Conservation (phyloP, 1,140 invertebrate genomes). For the Micrasema minimum region DNA sequence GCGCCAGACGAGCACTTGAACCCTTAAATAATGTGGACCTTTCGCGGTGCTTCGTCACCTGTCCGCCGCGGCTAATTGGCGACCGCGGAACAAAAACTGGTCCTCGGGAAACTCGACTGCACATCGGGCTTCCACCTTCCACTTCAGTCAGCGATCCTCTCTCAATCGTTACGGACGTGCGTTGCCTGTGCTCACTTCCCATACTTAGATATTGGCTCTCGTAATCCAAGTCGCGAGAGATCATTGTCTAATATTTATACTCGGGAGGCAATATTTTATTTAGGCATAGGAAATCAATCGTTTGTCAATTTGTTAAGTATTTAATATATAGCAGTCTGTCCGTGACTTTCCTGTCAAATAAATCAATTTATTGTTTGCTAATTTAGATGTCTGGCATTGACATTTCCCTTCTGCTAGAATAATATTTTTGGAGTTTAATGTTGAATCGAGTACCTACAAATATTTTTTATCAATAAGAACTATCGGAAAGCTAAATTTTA, state of each 20-base stretch:
- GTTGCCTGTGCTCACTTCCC: slow-evolving; percentile 2
- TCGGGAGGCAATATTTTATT: no score
- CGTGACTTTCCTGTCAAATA: no score
- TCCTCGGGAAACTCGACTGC: slow-evolving; percentile 11
- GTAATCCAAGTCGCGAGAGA: not conserved
- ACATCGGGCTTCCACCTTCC: not conserved
- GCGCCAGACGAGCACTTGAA: slow-evolving; percentile 19
- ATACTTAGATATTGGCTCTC: not conserved
- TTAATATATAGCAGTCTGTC: no score
- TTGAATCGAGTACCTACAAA: not conserved
- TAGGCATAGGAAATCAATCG: slow-evolving; percentile 6
- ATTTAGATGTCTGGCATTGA: slow-evolving; percentile 7
- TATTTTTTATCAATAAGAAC: not conserved
- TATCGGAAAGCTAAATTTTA: no score
- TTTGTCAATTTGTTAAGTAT: no score
- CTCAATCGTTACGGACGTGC: slow-evolving; percentile 10
- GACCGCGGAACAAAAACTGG: slow-evolving; percentile 24
- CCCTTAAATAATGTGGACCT: slow-evolving; percentile 16
- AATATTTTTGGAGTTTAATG: not conserved
- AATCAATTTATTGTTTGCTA: no score
- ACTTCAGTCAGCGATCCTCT: slow-evolving; percentile 25
- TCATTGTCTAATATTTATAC: slow-evolving; percentile 1
- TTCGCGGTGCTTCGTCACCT: slow-evolving; percentile 33
- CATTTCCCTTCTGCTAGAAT: slow-evolving; percentile 4
- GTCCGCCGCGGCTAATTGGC: slow-evolving; percentile 32